A percentile compares a stretch with the other conserved stretches of the same genome.
These are phyloP conservation scores for Ahaetulla prasina DNA, from an alignment of 2,113 vertebrate species.

Conservation along the genomic window DNA sequence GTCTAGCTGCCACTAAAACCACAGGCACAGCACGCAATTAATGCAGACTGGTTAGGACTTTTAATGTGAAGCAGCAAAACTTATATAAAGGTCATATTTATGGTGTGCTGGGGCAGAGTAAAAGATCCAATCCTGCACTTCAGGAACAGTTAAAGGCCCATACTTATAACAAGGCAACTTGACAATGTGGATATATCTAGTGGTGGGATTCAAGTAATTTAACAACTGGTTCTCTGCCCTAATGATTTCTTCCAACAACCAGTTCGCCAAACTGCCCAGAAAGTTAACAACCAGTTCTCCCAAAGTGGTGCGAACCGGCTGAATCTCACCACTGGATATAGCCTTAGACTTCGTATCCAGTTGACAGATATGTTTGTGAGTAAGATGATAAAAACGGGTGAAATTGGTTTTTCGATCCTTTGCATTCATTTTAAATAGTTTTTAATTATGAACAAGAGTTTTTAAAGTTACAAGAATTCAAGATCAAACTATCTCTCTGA, in stretches of 20 bases:
- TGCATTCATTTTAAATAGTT: not conserved
- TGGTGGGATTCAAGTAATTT: too few relatives aligned
- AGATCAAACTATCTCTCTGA: not conserved
- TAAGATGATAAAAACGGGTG: not conserved
- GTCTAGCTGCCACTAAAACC: not conserved
- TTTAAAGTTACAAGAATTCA: not conserved
- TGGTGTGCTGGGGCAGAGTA: not conserved
- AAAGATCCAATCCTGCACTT: not conserved
- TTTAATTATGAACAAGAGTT: not conserved
- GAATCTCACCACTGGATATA: too few relatives aligned
- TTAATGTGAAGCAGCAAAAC: not conserved
- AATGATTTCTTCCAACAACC: too few relatives aligned
- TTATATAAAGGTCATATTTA: not conserved
- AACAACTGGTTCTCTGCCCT: too few relatives aligned
- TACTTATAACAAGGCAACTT: not conserved
- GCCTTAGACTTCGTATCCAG: not conserved
- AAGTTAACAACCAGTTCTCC: too few relatives aligned
- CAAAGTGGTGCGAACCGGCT: too few relatives aligned
- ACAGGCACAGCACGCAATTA: not conserved
- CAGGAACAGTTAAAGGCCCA: not conserved
- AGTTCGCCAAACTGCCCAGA: too few relatives aligned
- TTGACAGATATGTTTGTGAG: not conserved
- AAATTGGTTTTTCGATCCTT: not conserved
- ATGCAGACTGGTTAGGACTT: not conserved
- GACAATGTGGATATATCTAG: not conserved